Evolutionary conservation across 2,888 invertebrate species (phyloP).

Genomic region (Thecophora atra): DNA sequence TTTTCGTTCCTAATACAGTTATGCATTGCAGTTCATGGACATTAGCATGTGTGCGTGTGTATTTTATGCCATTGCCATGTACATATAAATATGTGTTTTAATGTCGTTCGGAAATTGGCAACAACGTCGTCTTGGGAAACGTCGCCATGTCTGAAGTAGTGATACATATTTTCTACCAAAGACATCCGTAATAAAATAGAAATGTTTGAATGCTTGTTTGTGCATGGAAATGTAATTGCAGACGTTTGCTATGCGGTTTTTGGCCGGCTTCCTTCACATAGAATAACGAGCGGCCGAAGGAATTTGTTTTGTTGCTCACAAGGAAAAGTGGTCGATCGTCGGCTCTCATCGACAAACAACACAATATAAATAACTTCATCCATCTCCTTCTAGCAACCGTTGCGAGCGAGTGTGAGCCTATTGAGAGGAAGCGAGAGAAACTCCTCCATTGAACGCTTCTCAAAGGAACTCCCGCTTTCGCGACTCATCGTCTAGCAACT

Average conservation of each 20-base stretch:
- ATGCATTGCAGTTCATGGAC: too few relatives aligned
- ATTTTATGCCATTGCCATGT: neutral
- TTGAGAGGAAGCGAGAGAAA: neutral
- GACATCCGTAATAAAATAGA: neutral
- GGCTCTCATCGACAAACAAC: neutral
- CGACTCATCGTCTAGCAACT: slow-evolving; percentile 32
- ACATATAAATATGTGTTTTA: neutral
- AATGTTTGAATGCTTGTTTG: too few relatives aligned
- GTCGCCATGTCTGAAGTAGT: too few relatives aligned
- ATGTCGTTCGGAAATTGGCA: too few relatives aligned
- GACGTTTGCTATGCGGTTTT: neutral
- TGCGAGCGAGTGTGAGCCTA: slow-evolving; percentile 9
- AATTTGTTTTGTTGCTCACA: neutral
- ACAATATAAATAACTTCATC: neutral
- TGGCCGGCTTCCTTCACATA: neutral
- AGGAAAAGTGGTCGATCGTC: neutral
- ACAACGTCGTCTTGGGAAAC: too few relatives aligned
- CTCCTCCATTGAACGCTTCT: neutral
- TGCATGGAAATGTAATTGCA: neutral
- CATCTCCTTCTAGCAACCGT: too few relatives aligned
- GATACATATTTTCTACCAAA: too few relatives aligned
- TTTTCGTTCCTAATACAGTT: too few relatives aligned
- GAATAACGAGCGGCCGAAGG: neutral
- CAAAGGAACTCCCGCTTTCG: neutral
- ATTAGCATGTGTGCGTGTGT: too few relatives aligned